Conservation (phyloP, 2,888 invertebrate genomes). For the Drosophila fungiperda region DNA sequence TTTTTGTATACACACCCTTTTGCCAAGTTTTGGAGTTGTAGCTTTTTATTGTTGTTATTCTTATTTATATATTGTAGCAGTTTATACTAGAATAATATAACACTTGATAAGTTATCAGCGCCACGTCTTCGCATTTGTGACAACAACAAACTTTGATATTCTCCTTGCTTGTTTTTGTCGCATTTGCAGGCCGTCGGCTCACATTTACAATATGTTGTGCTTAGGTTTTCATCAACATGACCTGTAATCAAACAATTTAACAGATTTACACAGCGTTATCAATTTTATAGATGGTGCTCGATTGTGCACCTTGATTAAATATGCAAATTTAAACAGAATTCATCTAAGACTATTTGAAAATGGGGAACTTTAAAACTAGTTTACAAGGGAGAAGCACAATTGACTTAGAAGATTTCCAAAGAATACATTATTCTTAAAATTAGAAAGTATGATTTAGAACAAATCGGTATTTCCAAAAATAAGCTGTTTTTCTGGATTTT, state of each 20-base stretch:
- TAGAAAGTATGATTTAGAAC: background rate
- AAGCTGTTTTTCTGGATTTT: background rate
- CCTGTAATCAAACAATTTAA: slow-evolving; percentile 45
- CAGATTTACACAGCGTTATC: background rate
- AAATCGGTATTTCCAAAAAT: background rate
- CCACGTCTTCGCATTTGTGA: slow-evolving; percentile 59
- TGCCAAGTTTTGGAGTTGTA: slow-evolving; percentile 22
- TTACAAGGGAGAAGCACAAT: background rate
- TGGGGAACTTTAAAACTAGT: too few species aligned
- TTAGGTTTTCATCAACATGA: slow-evolving; percentile 50
- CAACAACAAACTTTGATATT: slow-evolving; percentile 52
- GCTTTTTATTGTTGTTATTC: slow-evolving; percentile 19
- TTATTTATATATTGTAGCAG: slow-evolving; percentile 27
- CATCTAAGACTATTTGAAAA: background rate
- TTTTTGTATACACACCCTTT: slow-evolving; percentile 22
- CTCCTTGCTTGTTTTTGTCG: slow-evolving; percentile 44
- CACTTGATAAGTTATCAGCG: slow-evolving; percentile 75
- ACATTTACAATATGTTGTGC: slow-evolving; percentile 73
- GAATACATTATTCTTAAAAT: background rate
- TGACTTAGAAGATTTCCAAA: background rate
- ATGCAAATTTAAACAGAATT: background rate
- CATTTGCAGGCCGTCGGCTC: slow-evolving; percentile 77
- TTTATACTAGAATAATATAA: slow-evolving; percentile 65
- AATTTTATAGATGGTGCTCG: background rate
- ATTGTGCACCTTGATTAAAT: background rate